A percentile compares a stretch with the other conserved stretches of the same genome.
Conservation (phyloP, 2,113 vertebrate genomes). For the Copsychus sechellarum region DNA sequence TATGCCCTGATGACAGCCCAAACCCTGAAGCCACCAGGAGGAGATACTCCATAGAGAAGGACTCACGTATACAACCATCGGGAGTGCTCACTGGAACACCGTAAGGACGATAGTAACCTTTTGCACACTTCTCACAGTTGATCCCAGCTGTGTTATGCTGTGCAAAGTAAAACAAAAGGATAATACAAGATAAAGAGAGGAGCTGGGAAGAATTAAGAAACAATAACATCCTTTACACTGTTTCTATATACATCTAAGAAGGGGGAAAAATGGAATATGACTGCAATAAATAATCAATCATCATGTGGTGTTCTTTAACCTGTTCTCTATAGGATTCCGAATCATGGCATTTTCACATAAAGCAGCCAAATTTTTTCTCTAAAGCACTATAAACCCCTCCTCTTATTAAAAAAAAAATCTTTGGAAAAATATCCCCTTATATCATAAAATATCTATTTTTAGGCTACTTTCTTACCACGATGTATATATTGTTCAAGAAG, state of each 20-base stretch:
- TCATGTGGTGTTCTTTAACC: not conserved
- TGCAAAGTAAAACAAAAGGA: slow-evolving; percentile 13
- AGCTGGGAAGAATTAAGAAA: not conserved
- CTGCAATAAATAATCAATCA: not conserved
- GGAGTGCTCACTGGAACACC: slow-evolving; percentile 75
- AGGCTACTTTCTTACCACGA: not conserved
- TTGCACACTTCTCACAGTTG: slow-evolving; percentile 89
- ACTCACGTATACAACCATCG: slow-evolving; percentile 86
- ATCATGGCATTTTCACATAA: not conserved
- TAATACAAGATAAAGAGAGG: not conserved
- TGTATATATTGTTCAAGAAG: not conserved
- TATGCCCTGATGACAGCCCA: not conserved
- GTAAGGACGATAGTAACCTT: slow-evolving; percentile 84
- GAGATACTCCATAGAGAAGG: not conserved
- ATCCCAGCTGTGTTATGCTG: slow-evolving; percentile 93
- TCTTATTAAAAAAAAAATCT: not conserved
- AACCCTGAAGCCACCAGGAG: not conserved
- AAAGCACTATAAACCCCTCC: not conserved
- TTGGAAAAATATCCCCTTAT: not conserved
- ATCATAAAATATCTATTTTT: not conserved
- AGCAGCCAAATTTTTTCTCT: not conserved
- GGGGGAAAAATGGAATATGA: not conserved
- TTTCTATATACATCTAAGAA: not conserved
- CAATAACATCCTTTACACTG: not conserved
- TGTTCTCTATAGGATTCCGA: not conserved